Percentiles rank a stretch among this genome's conserved stretches.
Evolutionary conservation across 37 sponge, comb jelly and placozoan genomes (phyloP).

Genomic region (Beroe forskalii): DNA sequence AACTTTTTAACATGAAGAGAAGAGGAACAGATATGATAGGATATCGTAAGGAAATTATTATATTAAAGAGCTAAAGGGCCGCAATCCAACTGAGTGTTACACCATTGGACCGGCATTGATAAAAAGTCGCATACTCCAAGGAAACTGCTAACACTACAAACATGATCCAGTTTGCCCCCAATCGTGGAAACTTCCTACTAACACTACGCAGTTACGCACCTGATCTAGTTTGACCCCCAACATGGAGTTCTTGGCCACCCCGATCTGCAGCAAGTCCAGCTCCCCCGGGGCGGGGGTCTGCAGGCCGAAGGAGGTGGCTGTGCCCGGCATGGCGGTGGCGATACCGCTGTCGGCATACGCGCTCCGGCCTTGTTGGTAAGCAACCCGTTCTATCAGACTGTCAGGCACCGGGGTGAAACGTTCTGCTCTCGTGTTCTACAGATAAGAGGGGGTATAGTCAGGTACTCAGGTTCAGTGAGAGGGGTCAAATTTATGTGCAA

Average conservation of each 20-base stretch:
- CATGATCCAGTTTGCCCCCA: too few species aligned
- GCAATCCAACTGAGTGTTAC: too few species aligned
- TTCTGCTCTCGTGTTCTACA: slow-evolving; percentile 60
- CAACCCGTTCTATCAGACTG: slow-evolving; percentile 72
- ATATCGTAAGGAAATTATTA: too few species aligned
- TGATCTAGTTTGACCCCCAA: slow-evolving; percentile 95
- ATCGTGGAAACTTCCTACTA: too few species aligned
- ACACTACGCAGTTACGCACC: too few species aligned
- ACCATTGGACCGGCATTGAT: too few species aligned
- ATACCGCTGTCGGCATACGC: slow-evolving; percentile 67
- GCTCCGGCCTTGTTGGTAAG: not conserved
- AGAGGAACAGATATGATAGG: too few species aligned
- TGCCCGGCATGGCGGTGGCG: slow-evolving; percentile 69
- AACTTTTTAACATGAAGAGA: too few species aligned
- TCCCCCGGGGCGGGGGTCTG: slow-evolving; percentile 65
- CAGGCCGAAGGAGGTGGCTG: slow-evolving; percentile 18
- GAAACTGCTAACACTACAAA: too few species aligned
- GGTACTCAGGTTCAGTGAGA: too few species aligned
- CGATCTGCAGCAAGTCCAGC: slow-evolving; percentile 92
- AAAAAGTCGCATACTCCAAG: too few species aligned
- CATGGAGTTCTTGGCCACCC: slow-evolving; percentile 95
- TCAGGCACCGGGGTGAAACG: slow-evolving; percentile 90
- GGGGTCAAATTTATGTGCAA: not conserved
- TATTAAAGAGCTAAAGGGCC: too few species aligned
- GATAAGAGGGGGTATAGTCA: not conserved